A percentile compares a stretch with the other conserved stretches of the same genome.
These are phyloP conservation scores for Stomatorhinus ivindoensis DNA, from an alignment of 2,113 vertebrate species.

Conservation along the genomic window DNA sequence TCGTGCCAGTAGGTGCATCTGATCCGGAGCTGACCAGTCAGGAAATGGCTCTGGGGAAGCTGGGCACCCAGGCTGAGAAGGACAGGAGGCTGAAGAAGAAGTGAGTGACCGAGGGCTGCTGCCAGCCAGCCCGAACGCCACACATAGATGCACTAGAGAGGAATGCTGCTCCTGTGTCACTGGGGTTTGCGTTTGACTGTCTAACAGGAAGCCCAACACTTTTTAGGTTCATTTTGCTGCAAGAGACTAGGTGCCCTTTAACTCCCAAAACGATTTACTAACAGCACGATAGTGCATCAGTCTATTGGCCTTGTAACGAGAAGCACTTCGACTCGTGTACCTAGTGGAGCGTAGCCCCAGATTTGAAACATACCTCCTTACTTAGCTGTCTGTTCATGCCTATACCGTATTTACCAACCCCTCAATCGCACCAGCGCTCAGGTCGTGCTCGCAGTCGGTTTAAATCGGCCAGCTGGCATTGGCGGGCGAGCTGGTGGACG, in stretches of 20 bases:
- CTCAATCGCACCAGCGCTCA: too few relatives aligned
- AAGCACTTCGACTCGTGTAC: background rate
- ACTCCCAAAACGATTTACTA: background rate
- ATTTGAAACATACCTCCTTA: background rate
- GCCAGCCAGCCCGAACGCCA: background rate
- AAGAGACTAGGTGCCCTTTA: background rate
- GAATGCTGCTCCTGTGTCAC: background rate
- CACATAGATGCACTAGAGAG: background rate
- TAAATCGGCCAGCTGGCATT: background rate
- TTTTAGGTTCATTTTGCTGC: background rate
- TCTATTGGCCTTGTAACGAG: background rate
- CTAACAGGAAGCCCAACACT: background rate
- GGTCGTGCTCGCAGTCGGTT: background rate
- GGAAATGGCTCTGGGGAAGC: slow-evolving; percentile 84
- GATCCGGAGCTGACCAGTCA: slow-evolving; percentile 82
- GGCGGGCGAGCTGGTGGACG: background rate
- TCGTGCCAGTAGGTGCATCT: slow-evolving; percentile 69
- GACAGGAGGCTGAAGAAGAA: slow-evolving; percentile 96
- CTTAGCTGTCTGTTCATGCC: background rate
- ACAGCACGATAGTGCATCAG: background rate
- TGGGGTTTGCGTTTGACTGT: background rate
- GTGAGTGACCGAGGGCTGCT: slow-evolving; percentile 60
- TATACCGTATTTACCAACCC: background rate
- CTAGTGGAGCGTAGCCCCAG: background rate
- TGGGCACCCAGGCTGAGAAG: slow-evolving; percentile 96